Evolutionary conservation across 2,113 vertebrate species (phyloP).

Genomic region (Microtus montanus): DNA sequence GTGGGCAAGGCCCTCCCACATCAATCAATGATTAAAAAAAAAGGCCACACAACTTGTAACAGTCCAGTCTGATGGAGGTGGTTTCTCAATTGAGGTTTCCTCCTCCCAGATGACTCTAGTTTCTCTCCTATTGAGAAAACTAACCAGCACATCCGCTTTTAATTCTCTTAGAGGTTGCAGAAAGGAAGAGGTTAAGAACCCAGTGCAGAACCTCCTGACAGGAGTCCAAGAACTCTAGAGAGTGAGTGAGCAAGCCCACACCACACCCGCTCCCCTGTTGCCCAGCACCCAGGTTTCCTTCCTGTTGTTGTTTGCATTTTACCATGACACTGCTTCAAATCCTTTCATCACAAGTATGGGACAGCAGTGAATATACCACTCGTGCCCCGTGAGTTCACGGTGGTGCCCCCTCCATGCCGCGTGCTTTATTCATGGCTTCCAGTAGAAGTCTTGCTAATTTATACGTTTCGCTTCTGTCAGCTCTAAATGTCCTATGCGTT

Average conservation of each 20-base stretch:
- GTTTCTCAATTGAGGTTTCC: too few relatives aligned
- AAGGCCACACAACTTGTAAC: background rate
- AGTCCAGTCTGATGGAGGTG: background rate
- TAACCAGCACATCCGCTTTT: background rate
- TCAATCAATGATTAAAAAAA: background rate
- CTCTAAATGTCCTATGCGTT: background rate
- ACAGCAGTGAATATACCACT: background rate
- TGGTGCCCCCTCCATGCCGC: background rate
- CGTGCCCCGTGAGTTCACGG: background rate
- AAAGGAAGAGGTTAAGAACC: background rate
- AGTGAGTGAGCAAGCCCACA: too few relatives aligned
- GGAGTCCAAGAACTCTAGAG: background rate
- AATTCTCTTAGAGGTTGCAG: background rate
- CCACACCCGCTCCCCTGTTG: background rate
- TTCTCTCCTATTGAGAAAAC: background rate
- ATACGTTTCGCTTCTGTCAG: slow-evolving; percentile 26
- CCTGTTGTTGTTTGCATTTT: background rate
- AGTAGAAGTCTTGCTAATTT: slow-evolving; percentile 42
- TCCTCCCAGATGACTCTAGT: background rate
- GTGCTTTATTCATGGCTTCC: slow-evolving; percentile 57
- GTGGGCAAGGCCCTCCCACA: background rate
- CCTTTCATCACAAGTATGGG: background rate
- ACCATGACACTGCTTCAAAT: background rate
- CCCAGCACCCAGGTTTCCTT: background rate
- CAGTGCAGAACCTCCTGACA: background rate